These are phyloP conservation scores for Scortum barcoo DNA, from an alignment of 2,113 vertebrate genomes.

Conservation along the genomic window DNA sequence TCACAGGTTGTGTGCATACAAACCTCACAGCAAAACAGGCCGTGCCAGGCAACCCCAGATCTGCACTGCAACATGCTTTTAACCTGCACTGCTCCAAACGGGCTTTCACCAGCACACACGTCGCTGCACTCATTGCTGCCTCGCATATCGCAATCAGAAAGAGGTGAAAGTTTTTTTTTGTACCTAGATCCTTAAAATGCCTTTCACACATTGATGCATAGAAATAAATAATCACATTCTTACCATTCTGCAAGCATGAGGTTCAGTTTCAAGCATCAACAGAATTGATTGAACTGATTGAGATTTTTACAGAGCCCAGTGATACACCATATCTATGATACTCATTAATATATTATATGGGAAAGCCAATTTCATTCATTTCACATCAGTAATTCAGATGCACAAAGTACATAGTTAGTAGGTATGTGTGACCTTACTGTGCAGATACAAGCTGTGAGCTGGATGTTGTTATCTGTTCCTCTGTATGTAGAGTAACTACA, in stretches of 20 bases:
- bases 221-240: neutral
- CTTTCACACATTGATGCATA: neutral
- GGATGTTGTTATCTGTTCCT: neutral
- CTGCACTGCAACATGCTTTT: constrained; percentile 36
- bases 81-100: neutral
- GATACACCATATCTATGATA: neutral
- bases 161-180: neutral
- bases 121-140: neutral
- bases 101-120: neutral
- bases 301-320: neutral
- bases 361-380: neutral
- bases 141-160: neutral
- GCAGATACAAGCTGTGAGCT: neutral
- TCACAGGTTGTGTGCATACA: constrained; percentile 64
- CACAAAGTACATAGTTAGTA: neutral
- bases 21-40: constrained; percentile 45
- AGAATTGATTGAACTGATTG: neutral
- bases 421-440: no score
- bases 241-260: neutral
- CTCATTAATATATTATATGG: neutral
- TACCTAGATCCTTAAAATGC: no score
- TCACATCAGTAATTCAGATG: neutral
- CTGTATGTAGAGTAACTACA: neutral
- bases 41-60: constrained; percentile 36
- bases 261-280: neutral